phyloP scores from a whole-genome alignment of 2,797 vertebrate genomes.

The Cyclopterus lumpus region DNA sequence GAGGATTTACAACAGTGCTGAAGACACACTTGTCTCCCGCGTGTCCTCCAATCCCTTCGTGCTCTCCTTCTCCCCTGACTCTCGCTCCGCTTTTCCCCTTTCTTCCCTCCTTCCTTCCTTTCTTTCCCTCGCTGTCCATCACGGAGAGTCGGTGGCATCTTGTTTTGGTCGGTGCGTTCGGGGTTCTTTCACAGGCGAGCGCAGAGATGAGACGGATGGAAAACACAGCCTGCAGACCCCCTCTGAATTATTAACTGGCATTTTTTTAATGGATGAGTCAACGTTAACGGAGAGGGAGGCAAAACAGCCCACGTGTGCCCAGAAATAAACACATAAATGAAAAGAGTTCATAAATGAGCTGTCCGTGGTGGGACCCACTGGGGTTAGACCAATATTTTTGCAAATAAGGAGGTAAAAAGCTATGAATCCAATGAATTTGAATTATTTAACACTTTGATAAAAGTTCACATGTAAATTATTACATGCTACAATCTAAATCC shows the following conservation, averaged over 20 bases:
- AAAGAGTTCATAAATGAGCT: slow-evolving; percentile 8
- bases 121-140: slow-evolving; percentile 12
- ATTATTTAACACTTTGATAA: slow-evolving; percentile 40
- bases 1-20: slow-evolving; percentile 74
- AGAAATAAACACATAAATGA: slow-evolving; percentile 55
- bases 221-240: slow-evolving; percentile 73
- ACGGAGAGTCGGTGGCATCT: slow-evolving; percentile 35
- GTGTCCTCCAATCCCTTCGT: slow-evolving; percentile 35
- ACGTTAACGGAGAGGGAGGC: slow-evolving; percentile 56
- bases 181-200: slow-evolving; percentile 41
- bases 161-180: slow-evolving; percentile 49
- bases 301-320: slow-evolving; percentile 48
- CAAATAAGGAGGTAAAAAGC: neutral
- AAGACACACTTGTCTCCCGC: slow-evolving; percentile 59
- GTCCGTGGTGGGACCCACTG: slow-evolving; percentile 6
- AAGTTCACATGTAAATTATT: slow-evolving; percentile 46
- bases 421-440: slow-evolving; percentile 1
- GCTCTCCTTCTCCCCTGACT: slow-evolving; percentile 9
- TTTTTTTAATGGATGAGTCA: slow-evolving; percentile 69
- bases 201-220: slow-evolving; percentile 66
- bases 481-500: neutral
- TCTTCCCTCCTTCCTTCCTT: neutral
- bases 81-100: neutral
- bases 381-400: neutral
- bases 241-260: slow-evolving; percentile 80